Percentiles rank a stretch among this genome's conserved stretches.
Conservation (phyloP, 2,797 vertebrate species). For the Prionace glauca region DNA sequence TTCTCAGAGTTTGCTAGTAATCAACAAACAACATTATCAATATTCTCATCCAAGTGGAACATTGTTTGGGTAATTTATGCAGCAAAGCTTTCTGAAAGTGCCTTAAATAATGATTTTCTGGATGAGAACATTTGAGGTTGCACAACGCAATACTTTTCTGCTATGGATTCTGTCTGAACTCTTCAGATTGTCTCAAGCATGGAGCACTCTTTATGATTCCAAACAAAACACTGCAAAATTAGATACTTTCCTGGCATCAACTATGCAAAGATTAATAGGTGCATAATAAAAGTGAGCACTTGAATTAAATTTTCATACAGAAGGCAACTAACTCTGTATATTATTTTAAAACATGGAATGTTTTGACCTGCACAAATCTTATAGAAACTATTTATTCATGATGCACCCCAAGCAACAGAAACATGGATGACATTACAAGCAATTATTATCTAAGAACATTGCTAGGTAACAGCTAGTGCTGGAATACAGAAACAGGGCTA, state of each 20-base stretch:
- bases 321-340: neutral
- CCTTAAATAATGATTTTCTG: neutral
- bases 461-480: neutral
- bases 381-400: neutral
- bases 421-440: no score
- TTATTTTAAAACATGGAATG: neutral
- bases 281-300: neutral
- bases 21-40: neutral
- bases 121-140: neutral
- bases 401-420: neutral
- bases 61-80: neutral
- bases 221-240: neutral
- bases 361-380: neutral
- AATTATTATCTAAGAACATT: conserved; percentile 2
- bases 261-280: neutral
- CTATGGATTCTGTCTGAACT: neutral
- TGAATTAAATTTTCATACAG: conserved; percentile 13
- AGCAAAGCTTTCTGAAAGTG: neutral
- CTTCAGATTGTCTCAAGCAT: neutral
- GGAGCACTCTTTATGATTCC: neutral
- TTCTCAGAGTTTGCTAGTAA: neutral
- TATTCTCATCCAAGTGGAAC: neutral
- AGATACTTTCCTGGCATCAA: neutral
- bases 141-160: neutral
- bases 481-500: neutral